Conservation (phyloP, 2,113 vertebrate species). For the Psephotus haematonotus region DNA sequence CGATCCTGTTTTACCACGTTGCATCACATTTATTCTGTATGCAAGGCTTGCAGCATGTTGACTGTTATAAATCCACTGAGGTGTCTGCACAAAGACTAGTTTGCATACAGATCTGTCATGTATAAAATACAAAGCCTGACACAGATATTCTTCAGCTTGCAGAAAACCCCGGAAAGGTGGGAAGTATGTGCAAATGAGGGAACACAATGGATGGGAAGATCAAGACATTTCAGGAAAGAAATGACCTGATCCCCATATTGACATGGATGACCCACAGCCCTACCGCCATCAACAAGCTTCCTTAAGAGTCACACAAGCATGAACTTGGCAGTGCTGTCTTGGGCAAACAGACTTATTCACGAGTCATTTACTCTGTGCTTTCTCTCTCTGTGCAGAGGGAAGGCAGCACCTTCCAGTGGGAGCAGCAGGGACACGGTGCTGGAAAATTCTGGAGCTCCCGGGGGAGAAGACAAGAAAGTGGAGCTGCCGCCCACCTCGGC, state of each 20-base stretch:
- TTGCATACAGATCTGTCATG: neutral
- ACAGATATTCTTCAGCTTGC: neutral
- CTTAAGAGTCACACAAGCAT: neutral
- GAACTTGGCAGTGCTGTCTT: neutral
- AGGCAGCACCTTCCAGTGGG: neutral
- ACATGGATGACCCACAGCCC: neutral
- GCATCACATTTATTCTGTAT: neutral
- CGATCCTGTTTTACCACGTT: fast-evolving
- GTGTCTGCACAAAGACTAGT: neutral
- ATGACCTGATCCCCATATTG: neutral
- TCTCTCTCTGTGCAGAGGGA: neutral
- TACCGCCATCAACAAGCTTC: neutral
- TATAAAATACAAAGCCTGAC: neutral
- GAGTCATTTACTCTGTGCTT: neutral
- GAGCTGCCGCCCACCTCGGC: neutral
- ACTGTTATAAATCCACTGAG: neutral
- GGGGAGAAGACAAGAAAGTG: neutral
- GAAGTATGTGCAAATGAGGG: neutral
- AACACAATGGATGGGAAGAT: neutral
- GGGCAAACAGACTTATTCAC: neutral
- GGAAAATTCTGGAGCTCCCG: neutral
- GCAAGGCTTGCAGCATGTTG: neutral
- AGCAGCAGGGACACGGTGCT: neutral
- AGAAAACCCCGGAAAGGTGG: neutral
- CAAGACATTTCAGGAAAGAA: neutral